phyloP scores from a whole-genome alignment of 1,140 invertebrate genomes.

The Drosophila lacertosa region DNA sequence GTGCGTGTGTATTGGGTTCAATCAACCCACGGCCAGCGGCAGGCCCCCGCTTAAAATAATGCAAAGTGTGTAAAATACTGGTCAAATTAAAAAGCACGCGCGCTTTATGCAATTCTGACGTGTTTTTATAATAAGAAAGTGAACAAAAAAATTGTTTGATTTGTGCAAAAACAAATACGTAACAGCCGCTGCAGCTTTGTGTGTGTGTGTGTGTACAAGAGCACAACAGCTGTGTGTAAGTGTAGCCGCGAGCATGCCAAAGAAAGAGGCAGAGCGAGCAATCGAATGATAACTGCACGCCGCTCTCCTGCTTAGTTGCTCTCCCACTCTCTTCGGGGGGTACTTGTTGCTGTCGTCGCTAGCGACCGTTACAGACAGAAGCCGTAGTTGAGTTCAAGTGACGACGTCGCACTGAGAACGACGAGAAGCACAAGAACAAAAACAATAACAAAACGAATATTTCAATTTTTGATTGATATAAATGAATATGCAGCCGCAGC shows the following conservation, averaged over 20 bases:
- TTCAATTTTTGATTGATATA: conserved; percentile 68
- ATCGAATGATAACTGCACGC: conserved; percentile 64
- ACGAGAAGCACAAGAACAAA: conserved; percentile 47
- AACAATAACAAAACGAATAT: too few relatives aligned
- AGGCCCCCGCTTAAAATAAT: conserved; percentile 29
- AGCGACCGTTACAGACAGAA: conserved; percentile 55
- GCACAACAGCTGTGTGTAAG: conserved; percentile 23
- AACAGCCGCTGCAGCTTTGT: conserved; percentile 45
- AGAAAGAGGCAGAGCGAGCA: conserved; percentile 18
- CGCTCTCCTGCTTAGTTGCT: conserved; percentile 32
- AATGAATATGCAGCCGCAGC: conserved; percentile 65
- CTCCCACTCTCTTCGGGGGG: conserved; percentile 2
- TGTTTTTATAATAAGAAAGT: conserved; percentile 8
- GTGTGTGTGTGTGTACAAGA: conserved; percentile 34
- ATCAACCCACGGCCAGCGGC: conserved; percentile 52
- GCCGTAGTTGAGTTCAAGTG: conserved; percentile 78
- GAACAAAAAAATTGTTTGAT: conserved; percentile 44
- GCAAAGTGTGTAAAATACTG: conserved; percentile 40
- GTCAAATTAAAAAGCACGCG: conserved; percentile 23
- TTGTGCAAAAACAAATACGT: conserved; percentile 80
- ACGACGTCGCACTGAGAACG: conserved; percentile 59
- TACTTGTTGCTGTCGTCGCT: conserved; percentile 38
- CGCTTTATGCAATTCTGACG: conserved; percentile 44
- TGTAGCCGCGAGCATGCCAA: conserved; percentile 34
- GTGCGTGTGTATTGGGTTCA: conserved; percentile 60